These are phyloP conservation scores for Drosophila atripex DNA, from an alignment of 2,888 invertebrate species.

Conservation along the genomic window DNA sequence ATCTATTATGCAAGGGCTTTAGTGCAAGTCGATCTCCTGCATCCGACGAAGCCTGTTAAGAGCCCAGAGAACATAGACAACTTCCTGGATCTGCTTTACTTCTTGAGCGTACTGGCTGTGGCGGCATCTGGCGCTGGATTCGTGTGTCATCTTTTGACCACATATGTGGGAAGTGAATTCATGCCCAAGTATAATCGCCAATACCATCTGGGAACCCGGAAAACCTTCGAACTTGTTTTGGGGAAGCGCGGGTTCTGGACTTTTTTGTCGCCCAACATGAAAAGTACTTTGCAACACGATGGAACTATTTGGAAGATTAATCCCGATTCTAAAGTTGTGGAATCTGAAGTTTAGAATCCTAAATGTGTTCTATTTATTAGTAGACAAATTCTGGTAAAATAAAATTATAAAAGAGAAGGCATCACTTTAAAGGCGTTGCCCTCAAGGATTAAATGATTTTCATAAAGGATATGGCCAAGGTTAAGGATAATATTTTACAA, in stretches of 20 bases:
- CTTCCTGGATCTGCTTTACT: background rate
- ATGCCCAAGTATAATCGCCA: background rate
- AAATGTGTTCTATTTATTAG: too few relatives aligned
- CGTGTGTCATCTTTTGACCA: constrained; percentile 2
- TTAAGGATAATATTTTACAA: too few relatives aligned
- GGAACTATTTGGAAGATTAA: constrained; percentile 86
- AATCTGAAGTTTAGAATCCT: background rate
- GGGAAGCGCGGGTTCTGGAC: constrained; percentile 91
- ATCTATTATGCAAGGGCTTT: background rate
- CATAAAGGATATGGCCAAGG: too few relatives aligned
- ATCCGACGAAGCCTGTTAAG: background rate
- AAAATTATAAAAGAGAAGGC: too few relatives aligned
- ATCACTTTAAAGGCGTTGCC: too few relatives aligned
- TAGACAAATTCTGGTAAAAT: too few relatives aligned
- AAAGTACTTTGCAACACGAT: constrained; percentile 90
- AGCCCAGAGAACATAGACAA: background rate
- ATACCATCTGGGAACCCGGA: constrained; percentile 89
- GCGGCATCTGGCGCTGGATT: background rate
- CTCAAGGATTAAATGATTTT: too few relatives aligned
- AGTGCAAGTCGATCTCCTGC: background rate
- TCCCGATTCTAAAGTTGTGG: background rate
- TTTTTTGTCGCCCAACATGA: constrained; percentile 90
- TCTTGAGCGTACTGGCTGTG: background rate
- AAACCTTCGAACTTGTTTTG: constrained; percentile 90
- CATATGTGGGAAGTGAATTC: constrained; percentile 77